Base-by-base conservation (phyloP, 1,140 invertebrate species). In the Aphis craccivora region DNA sequence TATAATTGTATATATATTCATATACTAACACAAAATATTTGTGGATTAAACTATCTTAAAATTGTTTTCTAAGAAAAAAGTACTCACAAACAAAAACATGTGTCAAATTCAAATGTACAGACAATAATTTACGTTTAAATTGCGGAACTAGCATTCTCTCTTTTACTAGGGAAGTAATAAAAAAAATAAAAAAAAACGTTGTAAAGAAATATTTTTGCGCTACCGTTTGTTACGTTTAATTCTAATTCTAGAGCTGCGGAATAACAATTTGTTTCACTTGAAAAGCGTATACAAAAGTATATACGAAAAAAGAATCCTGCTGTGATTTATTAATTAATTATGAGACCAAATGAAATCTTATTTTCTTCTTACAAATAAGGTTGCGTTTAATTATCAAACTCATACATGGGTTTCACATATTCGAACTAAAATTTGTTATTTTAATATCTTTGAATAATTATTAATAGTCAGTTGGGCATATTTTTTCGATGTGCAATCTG, bases 301-400 rank as follows among this genome's bases (percentile, higher is more conserved):
- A 18, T 14, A 53, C 87, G n/a, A 89, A 37, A 53, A 35, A 51
- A 37, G 87, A 89, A 53, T 35, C 87, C 87, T 22, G 25, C 35
- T 37, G 87, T 53, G 45, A 53, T 89, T 89, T 89, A 76, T 76
- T n/a, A 76, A 76, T 76, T 76, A 89, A 89, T 89, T 89, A 89
- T n/a, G n/a, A 37, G 45, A 37, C n/a, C 20, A 18, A 20, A 89
- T 8, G 8, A 89, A 51, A 53, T 89, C 25, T 45, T 53, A 89
- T 51, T 48, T 87, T 48, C 20, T 22, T n/a, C 25, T 84, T 43
- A 4, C 22, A 22, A 84, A 25, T 40, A 84, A 14, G 0, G 0
- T 40, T 40, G 35, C 43, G 20, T 84, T 43, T 1, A 43, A 84
- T 84, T 84, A 23, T 18, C 30, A n/a, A 67, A 76, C n/a, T 76